phyloP scores from a whole-genome alignment of 2,113 vertebrate species.

The Planiliza haematocheilus region DNA sequence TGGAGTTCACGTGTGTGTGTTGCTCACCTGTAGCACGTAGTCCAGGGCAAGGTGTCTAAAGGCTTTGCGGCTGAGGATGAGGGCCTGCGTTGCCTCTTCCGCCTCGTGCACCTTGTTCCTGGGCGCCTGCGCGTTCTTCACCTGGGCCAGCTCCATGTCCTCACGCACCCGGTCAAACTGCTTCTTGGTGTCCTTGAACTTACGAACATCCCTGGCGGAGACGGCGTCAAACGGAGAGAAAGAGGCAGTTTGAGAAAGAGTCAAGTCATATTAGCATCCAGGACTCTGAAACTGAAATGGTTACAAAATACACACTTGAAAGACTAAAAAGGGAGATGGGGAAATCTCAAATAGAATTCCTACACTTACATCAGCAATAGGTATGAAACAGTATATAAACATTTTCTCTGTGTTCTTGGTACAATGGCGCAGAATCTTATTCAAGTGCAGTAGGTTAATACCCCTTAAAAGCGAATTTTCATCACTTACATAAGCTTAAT shows the following conservation, averaged over 20 bases:
- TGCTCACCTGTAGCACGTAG: conserved; percentile 95
- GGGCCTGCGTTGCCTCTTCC: conserved; percentile 92
- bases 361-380: neutral
- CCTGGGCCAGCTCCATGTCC: conserved; percentile 95
- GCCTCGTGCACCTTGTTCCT: conserved; percentile 95
- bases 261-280: neutral
- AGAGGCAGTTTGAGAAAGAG: no score
- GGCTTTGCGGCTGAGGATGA: conserved; percentile 92
- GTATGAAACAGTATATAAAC: neutral
- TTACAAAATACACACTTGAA: no score
- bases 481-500: no score
- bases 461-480: neutral
- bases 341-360: neutral
- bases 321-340: no score
- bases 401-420: no score
- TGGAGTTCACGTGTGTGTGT: conserved; percentile 15
- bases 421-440: no score
- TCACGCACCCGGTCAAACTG: conserved; percentile 97
- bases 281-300: no score
- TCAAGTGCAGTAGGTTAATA: no score
- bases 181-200: conserved; percentile 98
- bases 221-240: neutral
- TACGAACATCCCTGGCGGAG: conserved; percentile 90
- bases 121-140: conserved; percentile 95
- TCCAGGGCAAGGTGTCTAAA: conserved; percentile 96